These are phyloP conservation scores for Gallinago undulata DNA, from an alignment of 2,113 vertebrate genomes.

Conservation along the genomic window DNA sequence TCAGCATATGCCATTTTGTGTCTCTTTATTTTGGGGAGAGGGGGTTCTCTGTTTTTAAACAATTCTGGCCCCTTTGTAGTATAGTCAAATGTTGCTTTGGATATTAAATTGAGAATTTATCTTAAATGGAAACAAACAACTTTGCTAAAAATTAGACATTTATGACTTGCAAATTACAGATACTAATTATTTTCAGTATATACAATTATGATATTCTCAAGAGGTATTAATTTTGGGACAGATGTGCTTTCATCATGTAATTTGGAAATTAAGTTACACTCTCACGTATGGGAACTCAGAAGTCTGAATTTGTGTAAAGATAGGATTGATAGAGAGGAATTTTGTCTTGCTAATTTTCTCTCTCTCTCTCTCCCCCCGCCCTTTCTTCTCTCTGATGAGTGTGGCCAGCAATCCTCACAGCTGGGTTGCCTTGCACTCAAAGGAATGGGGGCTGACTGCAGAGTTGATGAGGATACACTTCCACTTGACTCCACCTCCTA, in stretches of 20 bases:
- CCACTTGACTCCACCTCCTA: slow-evolving; percentile 56
- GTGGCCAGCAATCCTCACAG: slow-evolving; percentile 67
- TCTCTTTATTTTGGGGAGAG: neutral
- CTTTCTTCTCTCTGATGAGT: slow-evolving; percentile 46
- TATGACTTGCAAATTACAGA: slow-evolving; percentile 73
- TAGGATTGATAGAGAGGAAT: slow-evolving; percentile 63
- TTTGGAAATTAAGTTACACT: slow-evolving; percentile 72
- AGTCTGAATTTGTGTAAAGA: slow-evolving; percentile 65
- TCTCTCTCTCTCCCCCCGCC: neutral
- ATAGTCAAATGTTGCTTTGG: slow-evolving; percentile 50
- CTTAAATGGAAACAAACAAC: slow-evolving; percentile 74
- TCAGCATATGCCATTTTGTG: neutral
- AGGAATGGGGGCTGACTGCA: slow-evolving; percentile 48
- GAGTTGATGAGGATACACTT: slow-evolving; percentile 59
- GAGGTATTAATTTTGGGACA: slow-evolving; percentile 73
- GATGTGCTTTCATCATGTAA: slow-evolving; percentile 72
- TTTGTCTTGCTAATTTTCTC: slow-evolving; percentile 63
- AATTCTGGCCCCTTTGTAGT: slow-evolving; percentile 21
- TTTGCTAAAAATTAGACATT: slow-evolving; percentile 73
- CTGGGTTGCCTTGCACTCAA: slow-evolving; percentile 63
- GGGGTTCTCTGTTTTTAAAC: neutral
- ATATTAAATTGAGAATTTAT: slow-evolving; percentile 72
- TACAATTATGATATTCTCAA: slow-evolving; percentile 74
- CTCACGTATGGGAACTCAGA: slow-evolving; percentile 67
- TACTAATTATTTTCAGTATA: slow-evolving; percentile 75